phyloP scores from a whole-genome alignment of 2,113 vertebrate genomes.

The Camelus dromedarius region DNA sequence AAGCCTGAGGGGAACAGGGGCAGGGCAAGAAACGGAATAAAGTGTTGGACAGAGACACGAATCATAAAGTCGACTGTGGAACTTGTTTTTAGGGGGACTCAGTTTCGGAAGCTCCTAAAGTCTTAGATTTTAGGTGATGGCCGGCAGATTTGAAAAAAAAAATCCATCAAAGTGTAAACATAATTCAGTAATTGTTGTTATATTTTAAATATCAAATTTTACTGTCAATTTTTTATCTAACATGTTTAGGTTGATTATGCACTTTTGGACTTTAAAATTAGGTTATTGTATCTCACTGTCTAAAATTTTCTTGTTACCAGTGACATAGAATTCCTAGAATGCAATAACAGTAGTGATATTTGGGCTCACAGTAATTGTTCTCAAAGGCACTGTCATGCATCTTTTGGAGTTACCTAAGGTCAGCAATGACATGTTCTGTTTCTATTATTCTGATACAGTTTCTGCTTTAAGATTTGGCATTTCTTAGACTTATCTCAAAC shows the following conservation, averaged over 20 bases:
- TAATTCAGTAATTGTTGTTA: neutral
- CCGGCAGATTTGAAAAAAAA: neutral
- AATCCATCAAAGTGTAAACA: neutral
- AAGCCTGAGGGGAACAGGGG: neutral
- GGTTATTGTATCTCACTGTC: neutral
- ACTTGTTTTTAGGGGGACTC: neutral
- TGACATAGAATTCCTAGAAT: neutral
- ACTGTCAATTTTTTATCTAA: neutral
- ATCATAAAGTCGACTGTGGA: neutral
- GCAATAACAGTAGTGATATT: neutral
- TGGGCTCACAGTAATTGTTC: neutral
- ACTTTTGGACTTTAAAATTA: neutral
- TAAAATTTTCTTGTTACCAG: neutral
- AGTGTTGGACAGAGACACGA: neutral
- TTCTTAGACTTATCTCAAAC: neutral
- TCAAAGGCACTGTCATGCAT: neutral
- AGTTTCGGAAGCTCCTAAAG: neutral
- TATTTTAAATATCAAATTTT: neutral
- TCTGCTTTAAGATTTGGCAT: neutral
- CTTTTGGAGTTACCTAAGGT: neutral
- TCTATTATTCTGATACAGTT: neutral
- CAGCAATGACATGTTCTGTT: neutral
- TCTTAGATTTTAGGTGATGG: neutral
- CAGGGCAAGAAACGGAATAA: neutral
- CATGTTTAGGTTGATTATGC: neutral